Conservation (phyloP, 1,140 invertebrate genomes). For the Lepidotrigona ventralis region DNA sequence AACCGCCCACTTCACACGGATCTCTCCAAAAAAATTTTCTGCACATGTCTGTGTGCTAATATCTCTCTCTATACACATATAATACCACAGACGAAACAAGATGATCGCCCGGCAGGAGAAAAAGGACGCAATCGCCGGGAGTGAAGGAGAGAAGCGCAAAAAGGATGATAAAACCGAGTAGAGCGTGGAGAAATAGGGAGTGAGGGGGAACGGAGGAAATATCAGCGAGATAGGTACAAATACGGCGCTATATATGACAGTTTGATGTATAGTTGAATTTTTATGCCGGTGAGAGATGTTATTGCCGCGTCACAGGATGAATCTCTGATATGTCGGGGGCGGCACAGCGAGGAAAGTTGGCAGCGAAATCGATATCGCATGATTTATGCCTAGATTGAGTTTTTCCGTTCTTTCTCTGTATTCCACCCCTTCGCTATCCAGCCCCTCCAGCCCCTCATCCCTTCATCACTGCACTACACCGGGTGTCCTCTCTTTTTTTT, state of each 20-base stretch:
- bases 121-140: neutral
- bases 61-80: neutral
- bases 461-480: neutral
- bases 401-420: slow-evolving; percentile 60
- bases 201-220: slow-evolving; percentile 45
- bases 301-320: slow-evolving; percentile 71
- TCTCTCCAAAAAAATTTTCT: too few species aligned
- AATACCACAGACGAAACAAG: neutral
- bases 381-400: slow-evolving; percentile 71
- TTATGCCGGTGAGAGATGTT: slow-evolving; percentile 70
- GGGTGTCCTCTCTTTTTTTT: neutral
- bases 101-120: neutral
- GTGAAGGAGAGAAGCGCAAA: neutral
- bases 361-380: slow-evolving; percentile 63
- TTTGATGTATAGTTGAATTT: slow-evolving; percentile 73
- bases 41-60: neutral
- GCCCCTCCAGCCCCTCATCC: neutral
- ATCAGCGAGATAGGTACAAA: slow-evolving; percentile 66
- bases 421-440: neutral
- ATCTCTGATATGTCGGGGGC: slow-evolving; percentile 66
- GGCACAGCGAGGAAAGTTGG: slow-evolving; percentile 62
- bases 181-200: neutral
- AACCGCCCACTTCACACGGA: too few species aligned
- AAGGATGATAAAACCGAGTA: neutral
- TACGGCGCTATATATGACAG: slow-evolving; percentile 70